Base-by-base conservation (phyloP, 2,888 invertebrate species). In the Melipona beecheii region DNA sequence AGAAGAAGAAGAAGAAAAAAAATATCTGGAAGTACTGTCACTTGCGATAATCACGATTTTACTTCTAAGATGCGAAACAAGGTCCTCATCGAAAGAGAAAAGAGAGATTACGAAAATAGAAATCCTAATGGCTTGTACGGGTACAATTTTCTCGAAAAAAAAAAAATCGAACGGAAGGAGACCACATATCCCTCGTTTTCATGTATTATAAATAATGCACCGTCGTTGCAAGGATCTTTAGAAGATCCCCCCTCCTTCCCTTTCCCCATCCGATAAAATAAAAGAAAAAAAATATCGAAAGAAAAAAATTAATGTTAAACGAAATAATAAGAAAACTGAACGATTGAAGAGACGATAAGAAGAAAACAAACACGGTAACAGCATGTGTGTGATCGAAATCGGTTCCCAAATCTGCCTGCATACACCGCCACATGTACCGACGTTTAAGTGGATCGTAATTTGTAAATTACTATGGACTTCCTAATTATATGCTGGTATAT, bases 401-500 rank as follows among this genome's bases (percentile, higher is more conserved):
- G 84, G 66, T 90, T 90, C 84, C 86, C 82, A 87, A 90, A 89
- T 90, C 89, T 88, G 89, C 89, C 89, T 90, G 89, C 90, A 90
- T 87, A 91, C 87, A 91, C 90, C 88, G 90, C 90, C 89, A 90
- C 87, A 90, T 92, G 90, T 92, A 92, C 90, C 90, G 91, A 92
- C 87, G 87, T 91, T 88, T 90, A 90, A 93, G 92, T 92, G 91
- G 91, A 93, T 93, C 89, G 92, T 93, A 92, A 93, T 93, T 93
- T 93, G 92, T 92, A 92, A 93, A 93, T 92, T 93, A 93, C 91
- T 91, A 93, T 93, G 91, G 90, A 93, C 91, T 93, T 92, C 92
- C 92, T 92, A 91, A 93, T 93, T 93, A 93, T 93, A 93, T 92
- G 93, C 93, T 93, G 93, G 91, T 93, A 92, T 91, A 91, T 93